These are phyloP conservation scores for Kuschelorhynchus macadamiae DNA, from an alignment of 2,888 invertebrate genomes.

Conservation along the genomic window DNA sequence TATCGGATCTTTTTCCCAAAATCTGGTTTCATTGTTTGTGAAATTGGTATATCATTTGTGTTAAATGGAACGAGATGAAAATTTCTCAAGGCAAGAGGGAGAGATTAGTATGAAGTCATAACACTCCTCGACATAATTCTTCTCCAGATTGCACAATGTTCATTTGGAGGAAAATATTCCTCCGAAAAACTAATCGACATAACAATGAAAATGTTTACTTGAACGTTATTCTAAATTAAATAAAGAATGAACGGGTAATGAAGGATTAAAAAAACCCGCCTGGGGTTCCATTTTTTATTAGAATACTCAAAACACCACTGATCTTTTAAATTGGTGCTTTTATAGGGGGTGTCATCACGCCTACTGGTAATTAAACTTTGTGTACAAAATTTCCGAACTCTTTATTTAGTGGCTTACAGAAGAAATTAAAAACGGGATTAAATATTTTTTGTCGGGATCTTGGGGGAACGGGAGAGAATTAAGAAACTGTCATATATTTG, in stretches of 20 bases:
- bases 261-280: slow-evolving; percentile 44
- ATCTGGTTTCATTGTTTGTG: too few species aligned
- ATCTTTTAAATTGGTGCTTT: slow-evolving; percentile 49
- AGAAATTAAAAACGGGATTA: slow-evolving; percentile 52
- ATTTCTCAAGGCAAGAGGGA: too few species aligned
- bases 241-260: slow-evolving; percentile 38
- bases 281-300: slow-evolving; percentile 41
- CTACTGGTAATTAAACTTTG: slow-evolving; percentile 49
- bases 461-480: slow-evolving; percentile 35
- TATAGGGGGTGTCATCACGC: slow-evolving; percentile 47
- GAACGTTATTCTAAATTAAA: slow-evolving; percentile 31
- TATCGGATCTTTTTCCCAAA: too few species aligned
- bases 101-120: too few species aligned
- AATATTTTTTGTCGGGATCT: slow-evolving; percentile 48
- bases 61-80: too few species aligned
- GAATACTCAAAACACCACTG: slow-evolving; percentile 45
- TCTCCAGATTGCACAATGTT: too few species aligned
- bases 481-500: slow-evolving; percentile 38
- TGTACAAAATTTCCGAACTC: slow-evolving; percentile 48
- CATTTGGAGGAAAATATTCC: too few species aligned
- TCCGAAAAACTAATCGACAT: slow-evolving; percentile 7
- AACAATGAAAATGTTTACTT: slow-evolving; percentile 16
- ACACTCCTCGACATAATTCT: too few species aligned
- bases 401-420: slow-evolving; percentile 48
- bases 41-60: too few species aligned